phyloP scores from a whole-genome alignment of 2,113 vertebrate genomes.

The Eulemur rufifrons region DNA sequence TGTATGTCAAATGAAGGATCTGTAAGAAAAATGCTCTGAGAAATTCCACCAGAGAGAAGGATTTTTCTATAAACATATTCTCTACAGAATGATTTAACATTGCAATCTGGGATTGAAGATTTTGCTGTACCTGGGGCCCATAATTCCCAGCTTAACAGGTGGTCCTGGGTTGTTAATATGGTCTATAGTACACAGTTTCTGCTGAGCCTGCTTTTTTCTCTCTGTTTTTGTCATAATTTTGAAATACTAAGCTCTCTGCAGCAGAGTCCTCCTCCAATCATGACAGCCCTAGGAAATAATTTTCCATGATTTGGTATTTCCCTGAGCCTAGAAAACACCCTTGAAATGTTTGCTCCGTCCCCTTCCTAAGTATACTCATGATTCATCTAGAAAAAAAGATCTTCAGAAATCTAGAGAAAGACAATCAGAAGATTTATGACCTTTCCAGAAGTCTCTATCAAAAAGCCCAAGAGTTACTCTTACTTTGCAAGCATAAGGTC shows the following conservation, averaged over 20 bases:
- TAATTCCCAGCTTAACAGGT: conserved; percentile 57
- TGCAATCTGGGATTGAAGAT: background rate
- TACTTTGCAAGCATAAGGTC: background rate
- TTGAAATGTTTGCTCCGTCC: conserved; percentile 29
- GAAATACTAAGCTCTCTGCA: conserved; percentile 63
- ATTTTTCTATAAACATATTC: background rate
- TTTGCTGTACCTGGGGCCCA: background rate
- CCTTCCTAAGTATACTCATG: conserved; percentile 32
- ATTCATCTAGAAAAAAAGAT: conserved; percentile 49
- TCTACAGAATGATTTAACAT: conserved; percentile 39
- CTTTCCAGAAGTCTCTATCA: background rate
- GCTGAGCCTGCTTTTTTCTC: conserved; percentile 62
- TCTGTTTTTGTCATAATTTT: conserved; percentile 62
- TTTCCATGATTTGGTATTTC: conserved; percentile 49
- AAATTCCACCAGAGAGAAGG: background rate
- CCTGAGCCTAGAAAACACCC: conserved; percentile 37
- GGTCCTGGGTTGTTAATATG: conserved; percentile 19
- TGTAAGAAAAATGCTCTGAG: background rate
- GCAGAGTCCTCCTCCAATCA: conserved; percentile 45
- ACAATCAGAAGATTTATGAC: background rate
- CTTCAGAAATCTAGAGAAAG: background rate
- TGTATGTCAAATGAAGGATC: background rate
- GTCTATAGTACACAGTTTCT: conserved; percentile 43
- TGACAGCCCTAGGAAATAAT: conserved; percentile 34
- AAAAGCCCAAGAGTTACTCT: background rate